These are phyloP conservation scores for Poecilia wingei DNA, from an alignment of 2,797 vertebrate genomes.

Conservation along the genomic window DNA sequence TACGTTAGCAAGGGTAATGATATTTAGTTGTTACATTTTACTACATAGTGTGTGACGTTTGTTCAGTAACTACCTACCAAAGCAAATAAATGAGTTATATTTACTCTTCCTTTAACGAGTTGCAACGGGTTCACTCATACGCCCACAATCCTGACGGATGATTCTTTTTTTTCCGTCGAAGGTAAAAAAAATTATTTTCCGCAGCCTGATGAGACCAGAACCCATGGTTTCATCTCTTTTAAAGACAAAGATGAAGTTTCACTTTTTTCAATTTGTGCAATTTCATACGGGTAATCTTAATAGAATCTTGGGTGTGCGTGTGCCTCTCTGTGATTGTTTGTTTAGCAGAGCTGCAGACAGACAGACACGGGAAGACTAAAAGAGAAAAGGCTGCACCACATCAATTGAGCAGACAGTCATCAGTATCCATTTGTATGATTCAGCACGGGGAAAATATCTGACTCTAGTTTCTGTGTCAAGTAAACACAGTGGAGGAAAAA, in stretches of 20 bases:
- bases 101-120: background rate
- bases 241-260: conserved; percentile 59
- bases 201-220: conserved; percentile 40
- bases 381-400: conserved; percentile 41
- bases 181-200: conserved; percentile 41
- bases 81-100: background rate
- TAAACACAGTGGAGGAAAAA: conserved; percentile 8
- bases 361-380: conserved; percentile 33
- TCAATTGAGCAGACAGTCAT: conserved; percentile 42
- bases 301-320: conserved; percentile 57
- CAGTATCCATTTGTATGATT: conserved; percentile 44
- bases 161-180: conserved; percentile 1
- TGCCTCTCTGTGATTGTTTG: conserved; percentile 20
- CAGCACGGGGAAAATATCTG: conserved; percentile 18
- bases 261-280: conserved; percentile 67
- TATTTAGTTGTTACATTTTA: background rate
- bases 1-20: background rate
- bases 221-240: conserved; percentile 38
- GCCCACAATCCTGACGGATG: background rate
- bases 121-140: background rate
- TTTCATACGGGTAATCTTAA: conserved; percentile 72
- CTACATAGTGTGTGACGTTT: background rate
- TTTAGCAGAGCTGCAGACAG: conserved; percentile 25
- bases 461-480: conserved; percentile 20
- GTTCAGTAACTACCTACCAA: background rate